phyloP scores from a whole-genome alignment of 2,113 vertebrate genomes.

The Aegotheles bennettii region DNA sequence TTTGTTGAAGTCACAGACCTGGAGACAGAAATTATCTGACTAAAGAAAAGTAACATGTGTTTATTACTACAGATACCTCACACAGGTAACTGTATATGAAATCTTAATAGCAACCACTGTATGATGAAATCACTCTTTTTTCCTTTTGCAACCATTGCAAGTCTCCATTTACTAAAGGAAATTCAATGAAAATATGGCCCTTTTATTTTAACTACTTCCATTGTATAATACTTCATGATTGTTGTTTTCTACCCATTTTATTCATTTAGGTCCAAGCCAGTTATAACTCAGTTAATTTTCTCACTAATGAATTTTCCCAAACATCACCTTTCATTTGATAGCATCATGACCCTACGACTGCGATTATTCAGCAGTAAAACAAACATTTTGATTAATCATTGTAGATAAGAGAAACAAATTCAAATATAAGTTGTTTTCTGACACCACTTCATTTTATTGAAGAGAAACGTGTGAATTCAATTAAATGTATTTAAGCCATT shows the following conservation, averaged over 20 bases:
- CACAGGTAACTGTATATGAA: neutral
- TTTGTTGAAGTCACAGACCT: neutral
- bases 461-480: constrained; percentile 32
- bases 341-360: neutral
- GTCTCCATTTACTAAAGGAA: neutral
- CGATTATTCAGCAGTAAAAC: constrained; percentile 11
- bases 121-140: neutral
- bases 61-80: neutral
- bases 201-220: neutral
- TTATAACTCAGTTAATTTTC: constrained; percentile 32
- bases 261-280: neutral
- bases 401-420: constrained; percentile 13
- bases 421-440: constrained; percentile 7
- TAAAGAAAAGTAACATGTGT: neutral
- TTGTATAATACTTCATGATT: neutral
- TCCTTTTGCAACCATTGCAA: neutral
- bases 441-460: neutral
- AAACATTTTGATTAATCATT: constrained; percentile 23
- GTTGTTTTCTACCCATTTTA: neutral
- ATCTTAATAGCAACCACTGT: neutral
- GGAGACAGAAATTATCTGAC: neutral
- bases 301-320: neutral
- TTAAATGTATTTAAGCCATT: constrained; percentile 29
- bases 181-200: neutral
- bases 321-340: neutral